Conservation (phyloP, 2,888 invertebrate genomes). For the Pyrrhosoma nymphula region DNA sequence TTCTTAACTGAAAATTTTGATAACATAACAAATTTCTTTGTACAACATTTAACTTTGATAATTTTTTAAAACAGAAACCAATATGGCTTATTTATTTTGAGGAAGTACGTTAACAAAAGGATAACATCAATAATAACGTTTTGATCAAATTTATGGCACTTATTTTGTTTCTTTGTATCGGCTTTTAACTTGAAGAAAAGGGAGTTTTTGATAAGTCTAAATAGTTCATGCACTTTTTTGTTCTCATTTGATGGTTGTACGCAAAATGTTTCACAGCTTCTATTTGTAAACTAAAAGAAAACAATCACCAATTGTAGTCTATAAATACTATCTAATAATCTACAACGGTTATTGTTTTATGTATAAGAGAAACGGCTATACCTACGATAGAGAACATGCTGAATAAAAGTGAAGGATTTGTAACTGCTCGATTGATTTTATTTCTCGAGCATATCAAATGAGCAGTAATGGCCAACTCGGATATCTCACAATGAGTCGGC, state of each 20-base stretch:
- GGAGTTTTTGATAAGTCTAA: conserved; percentile 43
- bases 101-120: conserved; percentile 48
- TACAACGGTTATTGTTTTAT: conserved; percentile 67
- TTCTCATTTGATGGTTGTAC: conserved; percentile 66
- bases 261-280: conserved; percentile 37
- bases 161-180: conserved; percentile 60
- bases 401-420: conserved; percentile 64
- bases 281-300: conserved; percentile 58
- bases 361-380: conserved; percentile 65
- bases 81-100: conserved; percentile 57
- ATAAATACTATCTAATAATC: conserved; percentile 62
- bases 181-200: conserved; percentile 57
- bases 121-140: conserved; percentile 59
- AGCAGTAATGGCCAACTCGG: conserved; percentile 61
- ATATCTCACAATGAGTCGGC: conserved; percentile 61
- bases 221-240: conserved; percentile 59
- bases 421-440: conserved; percentile 59
- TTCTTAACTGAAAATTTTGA: conserved; percentile 48
- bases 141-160: conserved; percentile 63
- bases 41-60: conserved; percentile 61
- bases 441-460: conserved; percentile 64
- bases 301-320: conserved; percentile 64
- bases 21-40: conserved; percentile 65
- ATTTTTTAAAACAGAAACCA: conserved; percentile 60
- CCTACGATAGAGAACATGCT: conserved; percentile 66